Evolutionary conservation across 2,113 vertebrate genomes (phyloP), one percentile per base, ranked within the genome.

Genomic region (Scophthalmus maximus): DNA sequence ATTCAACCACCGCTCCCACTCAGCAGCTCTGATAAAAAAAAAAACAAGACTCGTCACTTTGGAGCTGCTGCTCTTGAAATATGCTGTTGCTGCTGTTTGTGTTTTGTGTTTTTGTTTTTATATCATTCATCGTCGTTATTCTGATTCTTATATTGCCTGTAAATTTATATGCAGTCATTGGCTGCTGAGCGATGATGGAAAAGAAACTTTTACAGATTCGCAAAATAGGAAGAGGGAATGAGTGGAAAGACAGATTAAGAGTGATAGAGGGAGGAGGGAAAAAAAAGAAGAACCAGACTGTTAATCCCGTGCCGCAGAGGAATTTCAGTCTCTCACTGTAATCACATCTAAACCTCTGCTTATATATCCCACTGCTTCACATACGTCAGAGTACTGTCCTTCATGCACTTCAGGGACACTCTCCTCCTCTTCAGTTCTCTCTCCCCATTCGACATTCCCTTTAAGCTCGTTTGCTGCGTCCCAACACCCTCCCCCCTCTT

Each of bases 281-380:
- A 18, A 47, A 42, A 42, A 57, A 11, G 0, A 27, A 15, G 17
- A 3, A 1, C 1, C 32, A 23, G 67, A 50, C 36, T 53, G 47
- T 56, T 89, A 67, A 86, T 82, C 55, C 66, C 56, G 58, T 25
- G 26, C 40, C 55, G 42, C 36, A 49, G 59, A 84, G 76, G 70
- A 84, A 81, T 81, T 74, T 77, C 51, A 68, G 65, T 59, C 63
- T 57, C 32, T 71, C 22, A 29, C 72, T 64, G 63, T 76, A 68
- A 88, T 79, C 75, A 64, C 34, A 81, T 67, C 14, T 52, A 78
- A 80, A 83, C 61, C 64, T 32, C 52, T 67, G 20, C 44, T 47
- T 15, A 25, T 67, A 36, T 23, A 34, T 38, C 12, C 6, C 20
- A 5, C 38, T n/a, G n/a, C 36, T 17, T 40, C 36, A 40, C 36